Conservation (phyloP, 1,140 invertebrate genomes). For the Magallana ariakensis region DNA sequence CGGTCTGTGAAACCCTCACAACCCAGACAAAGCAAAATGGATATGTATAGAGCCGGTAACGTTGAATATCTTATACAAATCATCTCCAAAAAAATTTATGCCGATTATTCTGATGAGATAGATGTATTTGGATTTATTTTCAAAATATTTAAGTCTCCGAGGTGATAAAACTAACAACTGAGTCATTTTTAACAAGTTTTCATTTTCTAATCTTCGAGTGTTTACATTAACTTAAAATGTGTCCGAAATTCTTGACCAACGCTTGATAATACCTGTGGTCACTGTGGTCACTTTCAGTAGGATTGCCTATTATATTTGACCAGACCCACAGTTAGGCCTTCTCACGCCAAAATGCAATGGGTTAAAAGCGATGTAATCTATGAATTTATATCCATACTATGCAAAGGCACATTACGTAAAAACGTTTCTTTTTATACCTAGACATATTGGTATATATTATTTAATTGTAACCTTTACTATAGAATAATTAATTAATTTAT, state of each 20-base stretch:
- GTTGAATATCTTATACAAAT: neutral
- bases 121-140: neutral
- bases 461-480: too few species aligned
- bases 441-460: too few species aligned
- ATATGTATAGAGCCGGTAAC: neutral
- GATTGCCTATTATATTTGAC: too few species aligned
- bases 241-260: slow-evolving; percentile 16
- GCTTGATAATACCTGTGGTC: neutral
- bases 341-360: too few species aligned
- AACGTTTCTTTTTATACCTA: too few species aligned
- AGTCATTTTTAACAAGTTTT: neutral
- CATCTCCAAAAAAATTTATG: neutral
- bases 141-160: neutral
- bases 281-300: neutral
- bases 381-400: too few species aligned
- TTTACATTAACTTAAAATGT: neutral
- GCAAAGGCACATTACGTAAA: too few species aligned
- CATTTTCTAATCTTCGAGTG: neutral
- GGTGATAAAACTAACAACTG: neutral
- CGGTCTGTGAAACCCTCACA: slow-evolving; percentile 30
- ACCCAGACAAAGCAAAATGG: neutral
- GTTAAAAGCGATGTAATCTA: too few species aligned
- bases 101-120: neutral
- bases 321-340: too few species aligned
- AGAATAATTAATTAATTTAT: too few species aligned